Percentiles rank a stretch among this genome's conserved stretches.
Conservation (phyloP, 2,888 invertebrate genomes). For the Caenorhabditis afra region DNA sequence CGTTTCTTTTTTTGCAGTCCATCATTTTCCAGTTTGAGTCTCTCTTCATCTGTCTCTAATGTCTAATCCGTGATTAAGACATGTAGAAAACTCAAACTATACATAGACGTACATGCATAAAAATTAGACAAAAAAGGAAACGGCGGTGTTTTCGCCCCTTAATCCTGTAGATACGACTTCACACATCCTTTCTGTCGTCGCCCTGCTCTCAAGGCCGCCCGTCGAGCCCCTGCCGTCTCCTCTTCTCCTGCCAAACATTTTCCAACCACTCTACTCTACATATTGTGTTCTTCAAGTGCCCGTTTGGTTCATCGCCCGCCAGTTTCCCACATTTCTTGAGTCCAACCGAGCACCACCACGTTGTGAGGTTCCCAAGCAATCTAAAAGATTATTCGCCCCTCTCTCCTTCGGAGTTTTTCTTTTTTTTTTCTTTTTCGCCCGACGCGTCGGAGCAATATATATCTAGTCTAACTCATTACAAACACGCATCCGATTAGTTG, state of each 20-base stretch:
- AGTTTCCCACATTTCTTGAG: slow-evolving; percentile 55
- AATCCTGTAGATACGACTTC: slow-evolving; percentile 54
- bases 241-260: slow-evolving; percentile 45
- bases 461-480: not conserved
- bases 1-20: not conserved
- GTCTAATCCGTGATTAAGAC: slow-evolving; percentile 36
- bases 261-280: slow-evolving; percentile 54
- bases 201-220: slow-evolving; percentile 15
- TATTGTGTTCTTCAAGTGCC: slow-evolving; percentile 57
- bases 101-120: slow-evolving; percentile 50
- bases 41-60: not conserved
- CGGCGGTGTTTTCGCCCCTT: slow-evolving; percentile 36
- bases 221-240: slow-evolving; percentile 40
- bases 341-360: slow-evolving; percentile 44
- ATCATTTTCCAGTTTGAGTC: not conserved
- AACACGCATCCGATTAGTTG: not conserved
- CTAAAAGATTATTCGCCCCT: slow-evolving; percentile 58
- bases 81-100: slow-evolving; percentile 43
- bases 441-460: not conserved
- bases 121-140: slow-evolving; percentile 57
- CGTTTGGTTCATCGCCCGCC: slow-evolving; percentile 55
- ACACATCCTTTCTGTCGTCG: slow-evolving; percentile 36
- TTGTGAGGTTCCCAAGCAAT: slow-evolving; percentile 64
- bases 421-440: slow-evolving; percentile 24
- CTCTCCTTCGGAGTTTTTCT: slow-evolving; percentile 24